Conservation (phyloP, 2,888 invertebrate genomes). For the Ormia ochracea region DNA sequence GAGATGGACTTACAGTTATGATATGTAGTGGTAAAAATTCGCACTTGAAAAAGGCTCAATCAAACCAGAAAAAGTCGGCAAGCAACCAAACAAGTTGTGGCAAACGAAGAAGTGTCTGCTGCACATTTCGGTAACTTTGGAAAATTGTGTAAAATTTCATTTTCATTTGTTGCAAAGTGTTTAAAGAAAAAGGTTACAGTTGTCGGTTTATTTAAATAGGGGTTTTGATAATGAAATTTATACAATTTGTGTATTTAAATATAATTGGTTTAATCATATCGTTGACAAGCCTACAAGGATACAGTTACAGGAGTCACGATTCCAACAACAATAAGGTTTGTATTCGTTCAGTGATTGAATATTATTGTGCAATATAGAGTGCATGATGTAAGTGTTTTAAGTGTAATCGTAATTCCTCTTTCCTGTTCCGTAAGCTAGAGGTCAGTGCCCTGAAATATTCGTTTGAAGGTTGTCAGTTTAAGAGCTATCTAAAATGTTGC, state of each 20-base stretch:
- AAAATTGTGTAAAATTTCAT: conserved; percentile 61
- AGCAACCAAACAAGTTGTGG: conserved; percentile 50
- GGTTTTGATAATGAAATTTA: conserved; percentile 32
- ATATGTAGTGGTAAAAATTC: conserved; percentile 14
- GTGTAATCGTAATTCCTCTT: too few relatives aligned
- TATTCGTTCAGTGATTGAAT: too few relatives aligned
- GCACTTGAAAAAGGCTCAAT: conserved; percentile 6
- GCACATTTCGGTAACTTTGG: conserved; percentile 48
- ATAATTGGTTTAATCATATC: conserved; percentile 7
- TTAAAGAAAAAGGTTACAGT: conserved; percentile 56
- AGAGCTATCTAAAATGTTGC: too few relatives aligned
- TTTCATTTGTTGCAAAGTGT: conserved; percentile 61
- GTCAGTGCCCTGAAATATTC: too few relatives aligned
- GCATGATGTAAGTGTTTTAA: too few relatives aligned
- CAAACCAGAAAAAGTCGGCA: conserved; percentile 36
- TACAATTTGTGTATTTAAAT: conserved; percentile 12
- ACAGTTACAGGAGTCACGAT: conserved; percentile 26
- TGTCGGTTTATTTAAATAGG: not conserved
- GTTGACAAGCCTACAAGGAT: conserved; percentile 27
- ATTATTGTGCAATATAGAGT: too few relatives aligned
- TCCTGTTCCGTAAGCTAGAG: too few relatives aligned
- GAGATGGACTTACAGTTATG: conserved; percentile 24
- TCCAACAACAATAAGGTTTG: conserved; percentile 47
- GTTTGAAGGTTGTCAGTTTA: too few relatives aligned
- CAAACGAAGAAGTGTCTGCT: not conserved